Base-by-base conservation (phyloP, 64 coral and sea anemone genomes). In the Stylophora pistillata region DNA sequence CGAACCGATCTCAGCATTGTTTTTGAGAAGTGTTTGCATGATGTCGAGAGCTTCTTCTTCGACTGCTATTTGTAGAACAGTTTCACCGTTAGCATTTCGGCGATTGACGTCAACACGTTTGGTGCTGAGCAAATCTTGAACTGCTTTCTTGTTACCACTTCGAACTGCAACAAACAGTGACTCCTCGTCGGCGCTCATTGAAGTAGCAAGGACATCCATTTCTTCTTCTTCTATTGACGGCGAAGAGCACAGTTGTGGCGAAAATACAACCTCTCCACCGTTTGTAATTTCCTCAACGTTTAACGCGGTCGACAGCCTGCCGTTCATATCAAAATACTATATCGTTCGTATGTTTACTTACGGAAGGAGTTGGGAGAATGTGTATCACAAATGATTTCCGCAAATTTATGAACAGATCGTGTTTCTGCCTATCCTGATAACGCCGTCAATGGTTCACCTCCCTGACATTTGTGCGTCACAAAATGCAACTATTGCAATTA, bases 41-140 rank as follows among this genome's bases (percentile, higher is more conserved):
- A 95, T 89, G 7, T 85, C 79, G 5, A 91, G 54, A 57, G 76
- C 65, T 76, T 91, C 86, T 9, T 74, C 56, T 20, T 90, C 56
- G 13, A 90, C 78, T 7, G 89, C 94, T 62, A 89, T 95, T 53
- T 95, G 89, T 33, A 95, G 26, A 0, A 72, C 85, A 1, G 94
- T 95, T 60, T 86, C 86, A 3, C 94, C 94, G 6, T 81, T 86
- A 21, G 18, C 29, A 59, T 95, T 87, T 21, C 68, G 78, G 76
- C 94, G 89, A 55, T 95, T 85, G 11, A 92, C 89, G 15, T 92
- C 80, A 12, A 95, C 32, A 20, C 9, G 18, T 71, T 76, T 82
- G 21, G 32, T 79, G 26, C 21, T 62, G 23, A 92, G 62, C 13
- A 95, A 78, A 16, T 69, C 33, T 52, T 92, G 47, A 16, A 92